Base-by-base conservation (phyloP, 2,888 invertebrate genomes). In the Mycogona germanica region DNA sequence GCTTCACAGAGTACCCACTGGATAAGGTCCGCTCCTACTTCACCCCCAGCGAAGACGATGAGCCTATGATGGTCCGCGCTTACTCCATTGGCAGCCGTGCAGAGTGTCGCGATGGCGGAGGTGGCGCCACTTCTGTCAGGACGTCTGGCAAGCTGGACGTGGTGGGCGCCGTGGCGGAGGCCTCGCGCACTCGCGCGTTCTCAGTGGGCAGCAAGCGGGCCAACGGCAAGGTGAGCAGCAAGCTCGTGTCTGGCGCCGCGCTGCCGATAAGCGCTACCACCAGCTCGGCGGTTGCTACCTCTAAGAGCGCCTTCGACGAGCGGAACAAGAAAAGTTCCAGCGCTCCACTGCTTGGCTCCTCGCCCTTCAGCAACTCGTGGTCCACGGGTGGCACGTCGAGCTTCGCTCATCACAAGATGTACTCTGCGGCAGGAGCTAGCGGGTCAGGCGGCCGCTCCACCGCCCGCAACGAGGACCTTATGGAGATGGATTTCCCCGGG, bases 71-170 rank as follows among this genome's bases (percentile, higher is more conserved):
- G 70, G 61, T 73, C 5, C 76, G 87, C 60, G 82, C 88, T 1
- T 88, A 87, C 71, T 88, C 88, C 26, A 83, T 89, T 59, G 89
- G 89, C 23, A 87, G 87, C 52, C 78, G 82, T 60, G 82, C 84
- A 2, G 82, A 83, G 60, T 75, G 53, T 47, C 53, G 55, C 35
- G 53, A 48, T 23, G 55, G 59, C 12, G 7, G 32, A 17, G n/a
- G n/a, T n/a, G n/a, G n/a, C n/a, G n/a, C n/a, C n/a, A n/a, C n/a
- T n/a, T n/a, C n/a, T n/a, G n/a, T n/a, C n/a, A n/a, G n/a, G n/a
- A n/a, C n/a, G n/a, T n/a, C n/a, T n/a, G 19, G 32, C 19, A 21
- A 38, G 40, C 25, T 38, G 50, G 38, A 28, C 55, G 58, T 51
- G 51, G 48, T 63, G 25, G 63, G 62, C 41, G 60, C 60, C 17